Conservation (phyloP, 2,888 invertebrate species). For the Palloptera scutellata region DNA sequence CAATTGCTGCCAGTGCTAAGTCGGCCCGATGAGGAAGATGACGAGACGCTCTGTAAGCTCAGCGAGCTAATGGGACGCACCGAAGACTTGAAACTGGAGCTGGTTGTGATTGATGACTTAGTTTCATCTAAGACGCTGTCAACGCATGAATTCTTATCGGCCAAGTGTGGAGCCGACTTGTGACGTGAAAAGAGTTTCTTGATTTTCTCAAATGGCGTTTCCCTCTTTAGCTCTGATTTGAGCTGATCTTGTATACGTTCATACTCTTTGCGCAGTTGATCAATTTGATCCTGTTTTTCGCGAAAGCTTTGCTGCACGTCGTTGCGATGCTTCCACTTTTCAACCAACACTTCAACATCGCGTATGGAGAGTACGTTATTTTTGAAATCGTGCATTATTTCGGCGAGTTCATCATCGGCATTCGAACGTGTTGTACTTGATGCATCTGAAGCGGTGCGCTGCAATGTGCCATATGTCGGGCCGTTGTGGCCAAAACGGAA, state of each 20-base stretch:
- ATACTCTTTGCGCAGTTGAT: slow-evolving; percentile 81
- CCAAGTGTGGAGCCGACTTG: slow-evolving; percentile 63
- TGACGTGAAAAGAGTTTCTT: slow-evolving; percentile 77
- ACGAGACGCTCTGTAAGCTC: slow-evolving; percentile 74
- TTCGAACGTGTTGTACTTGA: slow-evolving; percentile 57
- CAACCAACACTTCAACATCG: slow-evolving; percentile 85
- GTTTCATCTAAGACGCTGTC: slow-evolving; percentile 59
- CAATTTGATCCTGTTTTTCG: slow-evolving; percentile 84
- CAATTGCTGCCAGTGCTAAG: slow-evolving; percentile 78
- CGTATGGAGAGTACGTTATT: slow-evolving; percentile 86
- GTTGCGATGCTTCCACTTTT: slow-evolving; percentile 86
- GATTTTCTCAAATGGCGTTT: slow-evolving; percentile 82
- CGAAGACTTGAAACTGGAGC: slow-evolving; percentile 57
- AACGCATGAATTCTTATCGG: slow-evolving; percentile 46
- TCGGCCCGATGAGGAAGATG: slow-evolving; percentile 77
- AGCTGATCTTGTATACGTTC: slow-evolving; percentile 82
- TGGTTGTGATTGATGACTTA: slow-evolving; percentile 61
- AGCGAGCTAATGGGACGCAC: slow-evolving; percentile 74
- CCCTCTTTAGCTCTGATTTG: slow-evolving; percentile 77
- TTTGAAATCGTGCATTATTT: slow-evolving; percentile 89
- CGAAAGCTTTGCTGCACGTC: slow-evolving; percentile 86
- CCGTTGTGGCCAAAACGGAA: slow-evolving; percentile 43
- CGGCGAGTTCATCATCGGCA: slow-evolving; percentile 78
- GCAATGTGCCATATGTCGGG: slow-evolving; percentile 56
- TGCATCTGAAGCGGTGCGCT: slow-evolving; percentile 61